Conservation (phyloP, 2,797 vertebrate genomes). For the Anguilla pacifica region DNA sequence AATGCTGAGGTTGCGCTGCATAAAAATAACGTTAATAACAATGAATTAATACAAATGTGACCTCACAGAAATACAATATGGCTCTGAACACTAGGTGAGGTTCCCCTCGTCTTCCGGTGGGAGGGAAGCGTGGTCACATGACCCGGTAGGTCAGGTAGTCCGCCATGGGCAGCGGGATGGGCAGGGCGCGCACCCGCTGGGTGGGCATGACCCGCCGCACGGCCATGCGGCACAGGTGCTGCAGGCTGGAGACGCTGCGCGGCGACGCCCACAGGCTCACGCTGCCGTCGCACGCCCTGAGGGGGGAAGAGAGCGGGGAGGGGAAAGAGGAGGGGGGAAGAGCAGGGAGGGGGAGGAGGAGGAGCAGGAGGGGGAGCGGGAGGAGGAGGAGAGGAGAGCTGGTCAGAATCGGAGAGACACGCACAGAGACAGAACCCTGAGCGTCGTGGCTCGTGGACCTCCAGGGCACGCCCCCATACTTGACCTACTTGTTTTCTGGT, state of each 20-base stretch:
- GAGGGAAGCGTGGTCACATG: constrained; percentile 56
- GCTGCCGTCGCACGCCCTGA: constrained; percentile 87
- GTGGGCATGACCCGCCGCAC: constrained; percentile 85
- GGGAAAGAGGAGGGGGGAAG: neutral
- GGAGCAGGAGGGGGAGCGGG: constrained; percentile 2
- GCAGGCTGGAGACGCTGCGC: constrained; percentile 82
- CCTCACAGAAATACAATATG: neutral
- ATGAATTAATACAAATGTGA: neutral
- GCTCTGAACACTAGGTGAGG: neutral
- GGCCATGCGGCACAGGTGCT: constrained; percentile 91
- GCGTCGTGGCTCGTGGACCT: neutral
- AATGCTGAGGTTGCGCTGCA: neutral
- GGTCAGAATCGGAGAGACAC: neutral
- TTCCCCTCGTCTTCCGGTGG: neutral
- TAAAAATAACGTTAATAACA: neutral
- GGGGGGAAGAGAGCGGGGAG: constrained; percentile 16
- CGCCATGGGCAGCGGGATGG: constrained; percentile 79
- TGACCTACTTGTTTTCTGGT: neutral
- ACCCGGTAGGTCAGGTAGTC: constrained; percentile 88
- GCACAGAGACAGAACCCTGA: neutral
- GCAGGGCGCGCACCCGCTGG: constrained; percentile 77
- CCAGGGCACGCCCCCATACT: neutral
- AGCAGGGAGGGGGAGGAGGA: neutral
- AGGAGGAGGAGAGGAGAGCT: neutral
- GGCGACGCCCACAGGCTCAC: constrained; percentile 91